These are phyloP conservation scores for Girardinus metallicus DNA, from an alignment of 2,797 vertebrate genomes.

Conservation along the genomic window DNA sequence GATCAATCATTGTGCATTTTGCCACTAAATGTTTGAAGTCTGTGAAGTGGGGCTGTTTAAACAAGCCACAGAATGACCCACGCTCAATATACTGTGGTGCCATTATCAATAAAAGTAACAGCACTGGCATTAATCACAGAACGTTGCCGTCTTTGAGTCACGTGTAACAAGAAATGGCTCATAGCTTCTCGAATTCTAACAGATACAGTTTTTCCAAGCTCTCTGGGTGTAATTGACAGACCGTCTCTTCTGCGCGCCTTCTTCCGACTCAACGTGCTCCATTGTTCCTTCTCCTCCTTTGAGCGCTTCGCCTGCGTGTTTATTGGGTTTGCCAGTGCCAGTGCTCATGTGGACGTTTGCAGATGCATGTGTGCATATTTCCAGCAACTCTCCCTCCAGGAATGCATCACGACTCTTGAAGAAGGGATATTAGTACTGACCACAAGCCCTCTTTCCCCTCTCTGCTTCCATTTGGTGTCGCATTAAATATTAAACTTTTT, in stretches of 20 bases:
- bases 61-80: not conserved
- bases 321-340: slow-evolving; percentile 7
- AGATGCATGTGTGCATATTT: slow-evolving; percentile 59
- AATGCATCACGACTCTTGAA: slow-evolving; percentile 68
- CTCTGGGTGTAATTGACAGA: slow-evolving; percentile 19
- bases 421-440: slow-evolving; percentile 73
- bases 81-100: not conserved
- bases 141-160: not conserved
- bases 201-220: slow-evolving; percentile 5
- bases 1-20: not conserved
- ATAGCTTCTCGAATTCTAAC: slow-evolving; percentile 1
- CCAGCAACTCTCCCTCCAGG: slow-evolving; percentile 61
- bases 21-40: slow-evolving; percentile 26
- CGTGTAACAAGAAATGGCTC: not conserved
- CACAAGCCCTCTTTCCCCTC: slow-evolving; percentile 74
- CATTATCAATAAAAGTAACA: not conserved
- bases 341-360: slow-evolving; percentile 22
- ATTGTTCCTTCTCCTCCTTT: slow-evolving; percentile 15
- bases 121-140: not conserved
- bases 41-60: slow-evolving; percentile 1
- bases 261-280: not conserved
- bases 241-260: not conserved
- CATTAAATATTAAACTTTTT: slow-evolving; percentile 82
- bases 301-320: slow-evolving; percentile 17
- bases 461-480: slow-evolving; percentile 77